phyloP scores from a whole-genome alignment of 1,140 invertebrate genomes.

The Eupeodes corollae region DNA sequence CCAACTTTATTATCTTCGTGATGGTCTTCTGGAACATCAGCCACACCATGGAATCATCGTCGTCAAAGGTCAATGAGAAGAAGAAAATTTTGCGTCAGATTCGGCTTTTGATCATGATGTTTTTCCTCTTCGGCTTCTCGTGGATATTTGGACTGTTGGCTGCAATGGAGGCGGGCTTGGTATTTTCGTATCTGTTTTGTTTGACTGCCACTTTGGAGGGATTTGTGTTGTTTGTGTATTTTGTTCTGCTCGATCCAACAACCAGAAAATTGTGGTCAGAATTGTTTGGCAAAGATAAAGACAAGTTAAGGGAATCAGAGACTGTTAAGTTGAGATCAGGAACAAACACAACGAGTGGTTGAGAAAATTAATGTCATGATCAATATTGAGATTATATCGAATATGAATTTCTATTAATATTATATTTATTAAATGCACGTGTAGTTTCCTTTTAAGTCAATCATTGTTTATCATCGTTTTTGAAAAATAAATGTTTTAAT shows the following conservation, averaged over 20 bases:
- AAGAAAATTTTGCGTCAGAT: constrained; percentile 44
- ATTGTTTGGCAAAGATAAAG: no score
- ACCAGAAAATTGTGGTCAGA: constrained; percentile 42
- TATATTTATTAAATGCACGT: no score
- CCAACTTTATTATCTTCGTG: constrained; percentile 46
- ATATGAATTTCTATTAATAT: no score
- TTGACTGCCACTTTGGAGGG: constrained; percentile 50
- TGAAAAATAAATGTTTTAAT: no score
- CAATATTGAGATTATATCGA: no score
- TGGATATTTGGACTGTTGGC: constrained; percentile 52
- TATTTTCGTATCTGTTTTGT: constrained; percentile 50
- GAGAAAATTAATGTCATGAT: no score
- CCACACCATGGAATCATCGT: constrained; percentile 38
- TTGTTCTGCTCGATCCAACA: constrained; percentile 46
- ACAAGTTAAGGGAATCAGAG: no score
- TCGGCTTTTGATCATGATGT: constrained; percentile 45
- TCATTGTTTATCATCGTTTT: no score
- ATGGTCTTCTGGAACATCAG: constrained; percentile 45
- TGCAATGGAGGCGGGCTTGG: constrained; percentile 38
- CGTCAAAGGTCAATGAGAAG: constrained; percentile 35
- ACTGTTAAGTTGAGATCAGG: no score
- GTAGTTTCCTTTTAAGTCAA: no score
- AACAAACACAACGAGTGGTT: no score
- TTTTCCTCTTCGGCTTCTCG: constrained; percentile 49
- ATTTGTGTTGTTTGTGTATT: constrained; percentile 52